These are phyloP conservation scores for Diorhabda carinulata DNA, from an alignment of 1,140 invertebrate species.

Conservation along the genomic window DNA sequence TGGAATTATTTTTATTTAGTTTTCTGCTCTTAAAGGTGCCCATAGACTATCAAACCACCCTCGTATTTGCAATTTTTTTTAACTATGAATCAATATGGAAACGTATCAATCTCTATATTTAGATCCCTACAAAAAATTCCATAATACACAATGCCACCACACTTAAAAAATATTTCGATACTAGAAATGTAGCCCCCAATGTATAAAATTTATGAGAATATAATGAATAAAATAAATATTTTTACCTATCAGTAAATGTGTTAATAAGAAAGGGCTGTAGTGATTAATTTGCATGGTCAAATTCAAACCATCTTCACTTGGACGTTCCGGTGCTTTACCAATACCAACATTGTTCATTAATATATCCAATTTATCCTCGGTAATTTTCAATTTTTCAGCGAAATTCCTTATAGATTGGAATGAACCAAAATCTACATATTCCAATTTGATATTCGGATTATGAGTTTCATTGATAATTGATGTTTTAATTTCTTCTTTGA, in stretches of 20 bases:
- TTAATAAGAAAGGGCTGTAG: conserved; percentile 64
- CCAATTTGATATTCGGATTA: not conserved
- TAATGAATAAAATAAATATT: not conserved
- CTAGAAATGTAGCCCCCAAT: too few species aligned
- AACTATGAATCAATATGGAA: too few species aligned
- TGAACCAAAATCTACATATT: conserved; percentile 39
- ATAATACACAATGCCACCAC: too few species aligned
- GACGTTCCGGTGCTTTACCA: conserved; percentile 32
- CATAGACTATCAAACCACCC: too few species aligned
- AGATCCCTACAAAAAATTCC: too few species aligned
- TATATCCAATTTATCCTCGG: conserved; percentile 50
- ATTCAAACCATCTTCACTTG: conserved; percentile 59
- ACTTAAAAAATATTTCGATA: too few species aligned
- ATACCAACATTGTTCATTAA: conserved; percentile 56
- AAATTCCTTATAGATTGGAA: conserved; percentile 40
- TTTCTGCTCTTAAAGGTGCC: not conserved
- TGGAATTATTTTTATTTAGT: not conserved
- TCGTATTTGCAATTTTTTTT: too few species aligned
- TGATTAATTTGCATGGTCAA: conserved; percentile 60
- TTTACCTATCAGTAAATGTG: conserved; percentile 58
- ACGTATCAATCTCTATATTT: too few species aligned
- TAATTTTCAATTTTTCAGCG: conserved; percentile 34
- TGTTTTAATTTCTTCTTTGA: not conserved
- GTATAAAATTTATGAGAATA: too few species aligned
- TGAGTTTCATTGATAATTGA: not conserved